Conservation (phyloP, 2,888 invertebrate species). For the Andrena chrysosceles region DNA sequence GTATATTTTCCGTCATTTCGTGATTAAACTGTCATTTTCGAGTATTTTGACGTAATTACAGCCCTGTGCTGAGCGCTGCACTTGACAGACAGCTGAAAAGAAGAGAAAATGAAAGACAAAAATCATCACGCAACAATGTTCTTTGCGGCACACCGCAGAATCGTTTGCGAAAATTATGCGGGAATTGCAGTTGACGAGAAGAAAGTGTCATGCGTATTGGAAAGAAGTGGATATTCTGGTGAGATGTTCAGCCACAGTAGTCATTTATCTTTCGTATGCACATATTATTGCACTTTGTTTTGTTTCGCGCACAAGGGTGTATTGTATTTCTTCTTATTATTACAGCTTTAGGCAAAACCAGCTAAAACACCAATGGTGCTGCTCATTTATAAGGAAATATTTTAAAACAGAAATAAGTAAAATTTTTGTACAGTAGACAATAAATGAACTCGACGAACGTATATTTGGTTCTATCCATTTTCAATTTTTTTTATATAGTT, state of each 20-base stretch:
- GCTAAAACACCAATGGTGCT: no score
- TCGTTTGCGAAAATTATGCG: constrained; percentile 42
- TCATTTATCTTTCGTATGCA: no score
- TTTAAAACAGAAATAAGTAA: no score
- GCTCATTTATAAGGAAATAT: no score
- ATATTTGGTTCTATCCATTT: no score
- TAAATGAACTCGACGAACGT: no score
- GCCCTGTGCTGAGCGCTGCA: constrained; percentile 10
- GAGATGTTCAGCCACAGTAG: background rate
- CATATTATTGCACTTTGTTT: background rate
- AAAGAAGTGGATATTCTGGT: background rate
- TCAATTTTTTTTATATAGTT: no score
- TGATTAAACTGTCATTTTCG: constrained; percentile 36
- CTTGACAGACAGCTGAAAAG: constrained; percentile 2
- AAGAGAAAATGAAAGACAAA: background rate
- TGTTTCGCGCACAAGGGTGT: background rate
- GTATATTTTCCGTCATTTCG: background rate
- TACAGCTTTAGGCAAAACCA: background rate
- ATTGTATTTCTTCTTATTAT: background rate
- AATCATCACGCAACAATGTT: constrained; percentile 52
- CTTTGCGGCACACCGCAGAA: constrained; percentile 16
- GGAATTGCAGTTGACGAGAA: background rate
- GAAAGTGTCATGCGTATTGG: constrained; percentile 6
- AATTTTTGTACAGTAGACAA: no score
- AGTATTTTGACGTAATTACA: constrained; percentile 37